A percentile compares a stretch with the other conserved stretches of the same genome.
These are phyloP conservation scores for Todus mexicanus DNA, from an alignment of 2,797 vertebrate genomes.

Conservation along the genomic window DNA sequence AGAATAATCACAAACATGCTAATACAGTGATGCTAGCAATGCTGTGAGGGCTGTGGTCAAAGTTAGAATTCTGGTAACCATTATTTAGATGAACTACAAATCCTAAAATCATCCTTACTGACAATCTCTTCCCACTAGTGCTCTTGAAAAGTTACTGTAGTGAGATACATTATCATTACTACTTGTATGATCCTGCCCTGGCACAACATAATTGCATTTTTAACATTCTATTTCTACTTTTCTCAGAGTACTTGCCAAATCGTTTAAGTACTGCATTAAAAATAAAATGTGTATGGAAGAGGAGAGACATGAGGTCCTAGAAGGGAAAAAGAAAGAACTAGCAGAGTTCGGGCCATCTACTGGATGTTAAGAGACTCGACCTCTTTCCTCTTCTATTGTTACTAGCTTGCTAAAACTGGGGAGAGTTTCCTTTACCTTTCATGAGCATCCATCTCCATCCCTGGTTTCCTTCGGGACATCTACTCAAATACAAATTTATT, in stretches of 20 bases:
- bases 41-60: background rate
- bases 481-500: background rate
- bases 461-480: background rate
- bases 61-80: background rate
- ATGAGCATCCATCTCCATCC: background rate
- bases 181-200: background rate
- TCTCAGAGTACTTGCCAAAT: background rate
- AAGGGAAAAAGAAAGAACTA: background rate
- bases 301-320: background rate
- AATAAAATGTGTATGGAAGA: background rate
- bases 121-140: background rate
- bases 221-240: background rate
- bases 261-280: background rate
- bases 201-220: background rate
- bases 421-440: background rate
- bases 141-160: background rate
- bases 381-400: background rate
- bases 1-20: background rate
- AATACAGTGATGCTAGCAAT: background rate
- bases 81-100: background rate
- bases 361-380: background rate
- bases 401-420: background rate
- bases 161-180: background rate
- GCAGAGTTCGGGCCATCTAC: background rate
- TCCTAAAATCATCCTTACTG: background rate